Conservation (phyloP, 2,888 invertebrate species). For the Hypolimnas misippus region DNA sequence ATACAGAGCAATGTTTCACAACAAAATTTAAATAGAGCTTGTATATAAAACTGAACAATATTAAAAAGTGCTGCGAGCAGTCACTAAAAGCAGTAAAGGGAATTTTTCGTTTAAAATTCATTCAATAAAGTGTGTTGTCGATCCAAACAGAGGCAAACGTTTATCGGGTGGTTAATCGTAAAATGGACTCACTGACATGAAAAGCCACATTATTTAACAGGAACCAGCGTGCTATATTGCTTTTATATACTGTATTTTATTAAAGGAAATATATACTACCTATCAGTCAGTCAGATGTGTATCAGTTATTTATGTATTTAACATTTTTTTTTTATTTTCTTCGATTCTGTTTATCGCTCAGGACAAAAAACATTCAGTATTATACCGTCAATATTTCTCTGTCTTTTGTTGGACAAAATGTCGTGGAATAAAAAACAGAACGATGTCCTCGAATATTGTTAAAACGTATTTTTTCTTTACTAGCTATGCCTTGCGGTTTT, state of each 20-base stretch:
- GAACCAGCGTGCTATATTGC: background rate
- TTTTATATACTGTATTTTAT: background rate
- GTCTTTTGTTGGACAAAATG: too few species aligned
- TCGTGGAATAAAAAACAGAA: too few species aligned
- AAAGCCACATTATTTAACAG: slow-evolving; percentile 1
- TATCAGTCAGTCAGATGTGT: background rate
- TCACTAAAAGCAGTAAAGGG: slow-evolving; percentile 7
- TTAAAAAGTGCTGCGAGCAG: slow-evolving; percentile 6
- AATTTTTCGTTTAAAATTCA: slow-evolving; percentile 11
- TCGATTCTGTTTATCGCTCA: too few species aligned
- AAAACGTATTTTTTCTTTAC: too few species aligned
- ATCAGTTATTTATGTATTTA: too few species aligned
- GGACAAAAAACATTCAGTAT: too few species aligned
- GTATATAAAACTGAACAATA: slow-evolving; percentile 8
- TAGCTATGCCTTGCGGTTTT: too few species aligned
- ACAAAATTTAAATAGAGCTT: background rate
- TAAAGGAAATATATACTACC: background rate
- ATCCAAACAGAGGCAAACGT: slow-evolving; percentile 14
- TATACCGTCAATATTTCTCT: too few species aligned
- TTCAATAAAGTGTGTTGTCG: slow-evolving; percentile 14
- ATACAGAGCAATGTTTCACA: background rate
- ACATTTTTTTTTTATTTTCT: too few species aligned
- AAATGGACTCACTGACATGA: slow-evolving; percentile 7
- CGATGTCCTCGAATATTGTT: too few species aligned
- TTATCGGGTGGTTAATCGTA: slow-evolving; percentile 4